phyloP scores from a whole-genome alignment of 2,797 vertebrate genomes.

The Poeciliopsis paucimaculata region DNA sequence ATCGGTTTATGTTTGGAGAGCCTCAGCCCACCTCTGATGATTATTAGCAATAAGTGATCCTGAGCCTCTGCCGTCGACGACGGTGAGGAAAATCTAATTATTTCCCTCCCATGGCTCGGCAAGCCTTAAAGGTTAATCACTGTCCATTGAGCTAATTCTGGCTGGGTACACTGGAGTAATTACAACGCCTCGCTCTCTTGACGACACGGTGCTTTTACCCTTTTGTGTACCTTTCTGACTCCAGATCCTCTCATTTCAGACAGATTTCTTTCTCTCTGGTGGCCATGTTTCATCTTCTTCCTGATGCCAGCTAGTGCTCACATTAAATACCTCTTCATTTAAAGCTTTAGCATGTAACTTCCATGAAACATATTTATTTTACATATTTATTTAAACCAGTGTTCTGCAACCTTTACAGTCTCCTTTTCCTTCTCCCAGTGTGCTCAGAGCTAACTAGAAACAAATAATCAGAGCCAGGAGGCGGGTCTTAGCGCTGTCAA shows the following conservation, averaged over 20 bases:
- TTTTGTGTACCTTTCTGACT: conserved; percentile 39
- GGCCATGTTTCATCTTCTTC: not conserved
- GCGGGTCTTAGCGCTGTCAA: too few species aligned
- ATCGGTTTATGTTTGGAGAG: conserved; percentile 55
- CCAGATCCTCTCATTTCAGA: conserved; percentile 21
- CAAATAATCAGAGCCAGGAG: too few species aligned
- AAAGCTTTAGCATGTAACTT: not conserved
- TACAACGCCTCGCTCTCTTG: conserved; percentile 58
- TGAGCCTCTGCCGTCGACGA: conserved; percentile 52
- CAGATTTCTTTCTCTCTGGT: not conserved
- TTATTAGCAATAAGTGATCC: conserved; percentile 64
- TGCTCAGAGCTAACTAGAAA: too few species aligned
- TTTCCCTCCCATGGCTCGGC: conserved; percentile 74
- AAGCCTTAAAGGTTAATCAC: conserved; percentile 84
- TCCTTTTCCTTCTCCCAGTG: too few species aligned
- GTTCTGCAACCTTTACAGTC: too few species aligned
- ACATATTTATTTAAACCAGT: too few species aligned
- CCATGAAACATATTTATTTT: too few species aligned
- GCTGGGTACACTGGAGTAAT: conserved; percentile 75
- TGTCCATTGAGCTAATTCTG: conserved; percentile 76
- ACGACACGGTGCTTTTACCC: conserved; percentile 5
- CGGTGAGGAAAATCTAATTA: conserved; percentile 73
- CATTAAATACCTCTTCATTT: not conserved
- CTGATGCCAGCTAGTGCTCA: not conserved
- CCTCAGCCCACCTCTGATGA: conserved; percentile 46